These are phyloP conservation scores for Musca vetustissima DNA, from an alignment of 1,140 invertebrate genomes.

Conservation along the genomic window DNA sequence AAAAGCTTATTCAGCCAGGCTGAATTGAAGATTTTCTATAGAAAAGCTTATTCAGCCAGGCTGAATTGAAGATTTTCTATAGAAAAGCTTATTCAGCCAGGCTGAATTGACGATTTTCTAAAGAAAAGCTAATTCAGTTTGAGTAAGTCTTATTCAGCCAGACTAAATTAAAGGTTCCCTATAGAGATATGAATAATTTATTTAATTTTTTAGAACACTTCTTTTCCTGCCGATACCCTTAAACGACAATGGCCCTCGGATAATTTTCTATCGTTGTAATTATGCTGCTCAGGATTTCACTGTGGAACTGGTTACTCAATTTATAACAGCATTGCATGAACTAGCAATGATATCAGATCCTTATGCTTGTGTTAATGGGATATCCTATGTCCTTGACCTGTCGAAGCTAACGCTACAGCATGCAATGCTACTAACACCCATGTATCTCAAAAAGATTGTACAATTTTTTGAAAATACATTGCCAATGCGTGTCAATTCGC, in stretches of 20 bases:
- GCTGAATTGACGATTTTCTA: no score
- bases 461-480: slow-evolving; percentile 56
- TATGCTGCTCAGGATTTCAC: slow-evolving; percentile 27
- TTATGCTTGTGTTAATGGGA: slow-evolving; percentile 37
- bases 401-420: slow-evolving; percentile 48
- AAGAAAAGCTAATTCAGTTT: no score
- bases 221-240: slow-evolving; percentile 32
- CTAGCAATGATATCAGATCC: slow-evolving; percentile 40
- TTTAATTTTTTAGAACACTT: no score
- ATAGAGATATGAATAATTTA: no score
- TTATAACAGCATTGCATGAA: slow-evolving; percentile 32
- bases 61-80: no score
- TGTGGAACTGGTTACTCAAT: slow-evolving; percentile 33
- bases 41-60: no score
- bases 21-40: no score
- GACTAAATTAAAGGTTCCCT: no score
- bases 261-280: slow-evolving; percentile 47
- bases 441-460: slow-evolving; percentile 55
- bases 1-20: no score
- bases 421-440: slow-evolving; percentile 57
- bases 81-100: no score
- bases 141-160: no score
- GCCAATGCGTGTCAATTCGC: slow-evolving; percentile 57
- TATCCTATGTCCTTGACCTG: slow-evolving; percentile 50
- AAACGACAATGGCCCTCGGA: slow-evolving; percentile 46